Evolutionary conservation across 2,113 vertebrate genomes (phyloP), one percentile per base, ranked within the genome.

Genomic region (Corvus hawaiiensis): DNA sequence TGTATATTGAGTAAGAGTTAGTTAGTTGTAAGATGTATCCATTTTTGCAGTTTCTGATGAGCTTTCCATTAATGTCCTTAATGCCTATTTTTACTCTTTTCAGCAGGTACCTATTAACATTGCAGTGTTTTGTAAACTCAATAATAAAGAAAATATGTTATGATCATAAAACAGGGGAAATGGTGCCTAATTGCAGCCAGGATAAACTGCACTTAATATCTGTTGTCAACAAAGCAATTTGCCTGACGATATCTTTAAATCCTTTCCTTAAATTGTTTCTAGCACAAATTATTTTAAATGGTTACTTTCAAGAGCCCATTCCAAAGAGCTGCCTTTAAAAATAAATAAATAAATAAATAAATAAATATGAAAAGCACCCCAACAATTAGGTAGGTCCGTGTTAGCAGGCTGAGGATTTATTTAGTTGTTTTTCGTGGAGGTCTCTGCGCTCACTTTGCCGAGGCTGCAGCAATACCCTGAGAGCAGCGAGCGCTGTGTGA

Each of bases 171-270:
- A 44, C 23, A 18, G 79, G 76, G 76, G 87, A 96, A 95, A 59
- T 39, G 44, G 58, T 91, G 69, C 55, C 91, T 95, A 96, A 97
- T 95, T 96, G 79, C 1, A 3, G 61, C 84, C 86, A 87, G 92
- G 64, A 90, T 96, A 95, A 96, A 96, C 95, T 90, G 55, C 89
- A 91, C 93, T 95, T 97, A 93, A 75, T 95, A 94, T 93, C 88
- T 96, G 67, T 73, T 97, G 84, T 93, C 90, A 95, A 88, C 80
- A 88, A 93, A 94, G 81, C 89, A 94, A 92, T 89, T 86, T 94
- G 35, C 84, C 66, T 56, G 51, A 73, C 23, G 28, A 93, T 82
- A 66, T 87, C 84, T 75, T 64, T 21, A 90, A 95, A 92, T 92
- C 86, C 71, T 94, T 93, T 87, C 71, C 52, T 94, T 73, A 90